Evolutionary conservation across 2,797 vertebrate genomes (phyloP).

Genomic region (Cirrhinus mrigala): DNA sequence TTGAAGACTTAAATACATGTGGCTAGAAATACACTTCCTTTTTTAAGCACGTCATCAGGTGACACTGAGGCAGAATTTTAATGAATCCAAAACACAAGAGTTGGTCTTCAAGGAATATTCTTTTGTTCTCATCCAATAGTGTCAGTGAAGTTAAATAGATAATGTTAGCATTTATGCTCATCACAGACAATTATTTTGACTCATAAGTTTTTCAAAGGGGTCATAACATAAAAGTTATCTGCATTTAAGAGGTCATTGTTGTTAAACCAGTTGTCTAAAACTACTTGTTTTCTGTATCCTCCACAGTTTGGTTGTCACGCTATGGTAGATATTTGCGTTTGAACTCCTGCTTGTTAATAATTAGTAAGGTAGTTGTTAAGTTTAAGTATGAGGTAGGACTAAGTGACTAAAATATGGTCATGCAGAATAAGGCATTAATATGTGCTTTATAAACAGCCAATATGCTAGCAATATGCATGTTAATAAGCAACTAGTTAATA

Average conservation of each 20-base stretch:
- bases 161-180: background rate
- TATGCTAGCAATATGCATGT: background rate
- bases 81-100: conserved; percentile 46
- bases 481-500: background rate
- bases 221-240: background rate
- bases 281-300: background rate
- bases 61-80: conserved; percentile 58
- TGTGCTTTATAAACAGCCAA: background rate
- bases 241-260: background rate
- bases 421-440: background rate
- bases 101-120: conserved; percentile 25
- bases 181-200: background rate
- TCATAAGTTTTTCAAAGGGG: background rate
- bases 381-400: background rate
- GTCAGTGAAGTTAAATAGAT: background rate
- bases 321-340: background rate
- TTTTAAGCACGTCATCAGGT: conserved; percentile 35
- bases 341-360: background rate
- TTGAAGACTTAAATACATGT: conserved; percentile 63
- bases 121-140: background rate
- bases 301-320: background rate
- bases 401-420: background rate
- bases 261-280: background rate
- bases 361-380: background rate
- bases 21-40: conserved; percentile 56